These are phyloP conservation scores for Polymixis flavicincta DNA, from an alignment of 2,888 invertebrate species.

Conservation along the genomic window DNA sequence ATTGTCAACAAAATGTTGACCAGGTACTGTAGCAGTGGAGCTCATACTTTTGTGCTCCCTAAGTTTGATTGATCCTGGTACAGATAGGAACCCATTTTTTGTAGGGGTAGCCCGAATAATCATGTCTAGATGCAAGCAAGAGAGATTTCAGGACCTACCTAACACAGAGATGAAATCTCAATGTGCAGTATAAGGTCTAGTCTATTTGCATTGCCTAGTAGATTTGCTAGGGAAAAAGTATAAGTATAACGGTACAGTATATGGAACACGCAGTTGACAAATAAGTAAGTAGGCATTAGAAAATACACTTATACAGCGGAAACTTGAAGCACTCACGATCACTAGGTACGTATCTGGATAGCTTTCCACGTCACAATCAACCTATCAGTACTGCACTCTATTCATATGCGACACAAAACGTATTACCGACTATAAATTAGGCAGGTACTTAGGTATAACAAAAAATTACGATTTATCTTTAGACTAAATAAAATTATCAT, in stretches of 20 bases:
- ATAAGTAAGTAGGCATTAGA: neutral
- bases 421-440: slow-evolving; percentile 24
- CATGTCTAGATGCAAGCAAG: neutral
- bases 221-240: neutral
- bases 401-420: slow-evolving; percentile 15
- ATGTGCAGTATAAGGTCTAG: neutral
- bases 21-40: too few relatives aligned
- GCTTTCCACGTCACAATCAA: slow-evolving; percentile 24
- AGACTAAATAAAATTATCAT: slow-evolving; percentile 50
- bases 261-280: neutral
- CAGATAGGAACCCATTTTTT: neutral
- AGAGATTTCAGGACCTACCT: neutral
- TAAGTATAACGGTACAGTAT: too few relatives aligned
- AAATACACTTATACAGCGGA: neutral
- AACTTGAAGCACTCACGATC: slow-evolving; percentile 30
- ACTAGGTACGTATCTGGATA: slow-evolving; percentile 1
- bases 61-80: neutral
- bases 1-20: neutral
- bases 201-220: neutral
- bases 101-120: neutral
- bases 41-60: too few relatives aligned
- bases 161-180: neutral
- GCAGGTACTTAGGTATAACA: slow-evolving; percentile 1
- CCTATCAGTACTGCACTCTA: slow-evolving; percentile 24
- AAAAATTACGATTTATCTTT: slow-evolving; percentile 42